Conservation (phyloP, 1,140 invertebrate species). For the Drosophila sp. region DNA sequence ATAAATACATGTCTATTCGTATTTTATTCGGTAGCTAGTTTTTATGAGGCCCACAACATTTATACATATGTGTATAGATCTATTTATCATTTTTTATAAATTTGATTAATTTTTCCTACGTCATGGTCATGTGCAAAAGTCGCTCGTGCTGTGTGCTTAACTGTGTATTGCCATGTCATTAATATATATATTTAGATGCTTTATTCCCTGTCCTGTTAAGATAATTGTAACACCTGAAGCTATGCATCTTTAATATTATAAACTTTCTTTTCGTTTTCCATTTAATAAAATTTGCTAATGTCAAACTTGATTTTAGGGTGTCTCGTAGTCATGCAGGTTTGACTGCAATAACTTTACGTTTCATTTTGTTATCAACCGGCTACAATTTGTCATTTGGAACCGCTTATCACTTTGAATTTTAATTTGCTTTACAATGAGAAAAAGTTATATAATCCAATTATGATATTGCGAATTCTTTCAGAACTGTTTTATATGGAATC, state of each 20-base stretch:
- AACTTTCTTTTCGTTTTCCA: no score
- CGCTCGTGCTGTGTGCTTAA: constrained; percentile 43
- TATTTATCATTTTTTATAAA: constrained; percentile 21
- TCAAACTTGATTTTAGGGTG: background rate
- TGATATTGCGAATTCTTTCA: no score
- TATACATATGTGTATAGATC: constrained; percentile 1
- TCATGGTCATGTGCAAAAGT: constrained; percentile 69
- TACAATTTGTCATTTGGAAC: background rate
- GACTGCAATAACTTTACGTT: constrained; percentile 1
- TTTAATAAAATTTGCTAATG: background rate
- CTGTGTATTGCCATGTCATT: constrained; percentile 49
- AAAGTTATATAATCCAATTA: no score
- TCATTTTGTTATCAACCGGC: no score
- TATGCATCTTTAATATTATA: background rate
- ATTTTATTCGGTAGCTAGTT: constrained; percentile 8
- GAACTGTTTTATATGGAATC: no score
- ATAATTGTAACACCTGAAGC: background rate
- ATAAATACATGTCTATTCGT: background rate
- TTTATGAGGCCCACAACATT: constrained; percentile 40
- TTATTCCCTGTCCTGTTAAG: background rate
- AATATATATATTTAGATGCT: background rate
- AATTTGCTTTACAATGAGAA: background rate
- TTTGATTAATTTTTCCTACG: constrained; percentile 64
- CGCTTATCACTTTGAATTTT: constrained; percentile 23
- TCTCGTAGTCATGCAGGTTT: background rate